These are phyloP conservation scores for Pomatorhinus ruficollis DNA, from an alignment of 2,113 vertebrate species.

Conservation along the genomic window DNA sequence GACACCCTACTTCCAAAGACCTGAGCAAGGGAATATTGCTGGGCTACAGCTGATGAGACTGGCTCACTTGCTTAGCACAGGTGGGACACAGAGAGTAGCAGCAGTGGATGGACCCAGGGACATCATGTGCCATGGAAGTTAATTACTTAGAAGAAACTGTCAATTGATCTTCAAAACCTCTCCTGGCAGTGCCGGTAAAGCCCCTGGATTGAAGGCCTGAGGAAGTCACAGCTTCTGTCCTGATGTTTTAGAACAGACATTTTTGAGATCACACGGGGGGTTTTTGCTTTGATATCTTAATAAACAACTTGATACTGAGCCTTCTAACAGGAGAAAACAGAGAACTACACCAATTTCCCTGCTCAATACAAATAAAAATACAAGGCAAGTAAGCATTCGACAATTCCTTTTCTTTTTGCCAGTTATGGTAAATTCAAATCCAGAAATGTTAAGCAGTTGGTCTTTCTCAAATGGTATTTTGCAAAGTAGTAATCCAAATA, in stretches of 20 bases:
- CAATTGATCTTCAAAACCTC: background rate
- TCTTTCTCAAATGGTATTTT: background rate
- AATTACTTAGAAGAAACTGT: background rate
- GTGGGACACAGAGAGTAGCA: fast-evolving
- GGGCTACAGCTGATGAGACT: background rate
- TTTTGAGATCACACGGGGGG: background rate
- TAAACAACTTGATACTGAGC: background rate
- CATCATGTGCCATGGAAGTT: background rate
- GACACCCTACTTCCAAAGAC: background rate
- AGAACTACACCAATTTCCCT: background rate
- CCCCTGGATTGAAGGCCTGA: background rate
- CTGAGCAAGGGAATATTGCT: background rate
- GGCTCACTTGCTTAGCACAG: background rate
- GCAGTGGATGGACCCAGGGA: background rate
- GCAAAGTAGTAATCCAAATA: background rate
- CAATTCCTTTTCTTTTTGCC: background rate
- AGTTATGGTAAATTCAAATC: background rate
- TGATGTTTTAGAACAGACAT: fast-evolving
- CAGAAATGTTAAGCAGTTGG: background rate
- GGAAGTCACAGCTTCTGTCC: background rate
- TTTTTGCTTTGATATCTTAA: background rate
- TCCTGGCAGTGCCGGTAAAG: background rate
- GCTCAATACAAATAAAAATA: background rate
- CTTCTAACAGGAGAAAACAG: background rate
- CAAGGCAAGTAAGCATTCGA: background rate